Evolutionary conservation across 2,113 vertebrate genomes (phyloP).

Genomic region (Pomatostomus ruficeps): DNA sequence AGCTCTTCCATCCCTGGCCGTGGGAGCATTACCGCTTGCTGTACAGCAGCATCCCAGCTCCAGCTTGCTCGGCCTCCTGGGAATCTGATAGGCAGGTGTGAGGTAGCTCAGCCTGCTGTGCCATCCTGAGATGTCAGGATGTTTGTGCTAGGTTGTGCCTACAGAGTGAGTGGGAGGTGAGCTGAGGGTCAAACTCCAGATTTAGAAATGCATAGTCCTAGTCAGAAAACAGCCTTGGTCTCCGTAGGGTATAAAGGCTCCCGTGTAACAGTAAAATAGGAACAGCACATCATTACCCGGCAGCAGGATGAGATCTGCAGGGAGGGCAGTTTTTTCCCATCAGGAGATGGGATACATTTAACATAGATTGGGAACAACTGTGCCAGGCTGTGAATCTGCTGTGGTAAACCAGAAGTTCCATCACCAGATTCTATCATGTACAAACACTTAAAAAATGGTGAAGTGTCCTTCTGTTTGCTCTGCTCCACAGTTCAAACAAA

Average conservation of each 20-base stretch:
- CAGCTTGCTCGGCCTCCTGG: neutral
- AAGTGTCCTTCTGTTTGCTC: slow-evolving; percentile 17
- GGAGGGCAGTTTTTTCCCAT: neutral
- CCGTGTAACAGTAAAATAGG: neutral
- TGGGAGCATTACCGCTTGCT: neutral
- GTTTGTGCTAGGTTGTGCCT: neutral
- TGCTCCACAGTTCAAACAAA: slow-evolving; percentile 26
- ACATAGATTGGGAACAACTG: neutral
- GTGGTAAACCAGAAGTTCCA: neutral
- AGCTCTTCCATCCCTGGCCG: neutral
- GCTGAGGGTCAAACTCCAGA: neutral
- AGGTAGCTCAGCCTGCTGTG: neutral
- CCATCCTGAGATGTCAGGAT: neutral
- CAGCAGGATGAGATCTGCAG: neutral
- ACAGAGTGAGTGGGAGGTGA: neutral
- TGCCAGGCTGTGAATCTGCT: neutral
- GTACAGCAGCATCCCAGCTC: neutral
- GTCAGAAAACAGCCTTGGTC: neutral
- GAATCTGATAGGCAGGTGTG: fast-evolving
- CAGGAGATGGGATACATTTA: neutral
- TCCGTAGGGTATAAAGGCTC: neutral
- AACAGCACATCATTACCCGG: neutral
- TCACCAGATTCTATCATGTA: neutral
- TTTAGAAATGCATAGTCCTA: neutral
- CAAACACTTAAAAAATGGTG: slow-evolving; percentile 8